These are phyloP conservation scores for Habrosyne pyritoides DNA, from an alignment of 2,888 invertebrate species.

Conservation along the genomic window DNA sequence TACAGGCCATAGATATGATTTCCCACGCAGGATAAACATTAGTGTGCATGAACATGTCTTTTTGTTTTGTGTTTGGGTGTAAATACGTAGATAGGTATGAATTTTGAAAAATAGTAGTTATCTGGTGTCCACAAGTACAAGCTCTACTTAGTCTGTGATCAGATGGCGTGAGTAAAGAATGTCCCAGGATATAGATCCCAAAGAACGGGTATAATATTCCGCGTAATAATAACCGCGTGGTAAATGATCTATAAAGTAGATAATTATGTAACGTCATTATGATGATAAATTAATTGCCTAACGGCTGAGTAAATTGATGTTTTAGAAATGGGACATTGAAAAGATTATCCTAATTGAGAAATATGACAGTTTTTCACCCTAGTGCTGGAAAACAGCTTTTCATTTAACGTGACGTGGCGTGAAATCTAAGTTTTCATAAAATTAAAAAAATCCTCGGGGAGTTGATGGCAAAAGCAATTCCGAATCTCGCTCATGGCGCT, in stretches of 20 bases:
- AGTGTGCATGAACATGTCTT: no score
- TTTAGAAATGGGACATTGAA: neutral
- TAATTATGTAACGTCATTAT: neutral
- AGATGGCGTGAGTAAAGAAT: no score
- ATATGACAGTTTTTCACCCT: neutral
- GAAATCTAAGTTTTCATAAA: slow-evolving; percentile 3
- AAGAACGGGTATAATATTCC: no score
- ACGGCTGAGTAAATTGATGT: neutral
- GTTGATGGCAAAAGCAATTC: slow-evolving; percentile 13
- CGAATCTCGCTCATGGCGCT: slow-evolving; percentile 25
- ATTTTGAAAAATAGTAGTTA: no score
- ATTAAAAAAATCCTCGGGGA: neutral
- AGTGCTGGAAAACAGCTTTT: neutral
- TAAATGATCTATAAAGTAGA: no score
- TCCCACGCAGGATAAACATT: no score
- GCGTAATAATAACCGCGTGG: no score
- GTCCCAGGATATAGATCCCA: no score
- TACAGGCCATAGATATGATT: no score
- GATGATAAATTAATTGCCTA: neutral
- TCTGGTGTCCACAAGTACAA: no score
- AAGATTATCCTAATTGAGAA: neutral
- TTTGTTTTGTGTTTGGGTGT: no score
- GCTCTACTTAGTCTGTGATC: neutral
- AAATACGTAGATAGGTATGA: no score
- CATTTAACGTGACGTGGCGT: neutral